Evolutionary conservation across 2,797 vertebrate genomes (phyloP).

Genomic region (Enteromius viviparus): DNA sequence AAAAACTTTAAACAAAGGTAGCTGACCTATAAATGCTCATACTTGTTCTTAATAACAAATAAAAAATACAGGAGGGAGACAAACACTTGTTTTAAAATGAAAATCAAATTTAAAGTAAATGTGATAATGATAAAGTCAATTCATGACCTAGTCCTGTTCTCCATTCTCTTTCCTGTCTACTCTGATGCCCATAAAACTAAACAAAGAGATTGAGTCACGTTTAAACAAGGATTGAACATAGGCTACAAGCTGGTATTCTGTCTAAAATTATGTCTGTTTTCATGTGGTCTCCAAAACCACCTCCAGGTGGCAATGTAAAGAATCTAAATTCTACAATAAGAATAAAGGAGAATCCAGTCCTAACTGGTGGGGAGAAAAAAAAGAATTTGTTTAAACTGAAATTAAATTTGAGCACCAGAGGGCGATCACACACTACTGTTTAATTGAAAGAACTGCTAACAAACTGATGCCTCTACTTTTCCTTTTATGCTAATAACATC

Average conservation of each 20-base stretch:
- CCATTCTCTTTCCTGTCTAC: not conserved
- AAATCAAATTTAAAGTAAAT: not conserved
- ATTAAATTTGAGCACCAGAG: constrained; percentile 59
- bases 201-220: not conserved
- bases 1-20: not conserved
- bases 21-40: not conserved
- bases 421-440: constrained; percentile 51
- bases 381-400: not conserved
- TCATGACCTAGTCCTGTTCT: not conserved
- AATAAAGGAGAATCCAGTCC: not conserved
- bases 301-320: not conserved
- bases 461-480: not conserved
- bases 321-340: constrained; percentile 15
- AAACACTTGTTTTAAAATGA: not conserved
- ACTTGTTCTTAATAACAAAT: not conserved
- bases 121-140: not conserved
- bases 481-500: not conserved
- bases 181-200: constrained; percentile 3
- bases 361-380: not conserved
- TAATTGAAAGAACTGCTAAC: not conserved
- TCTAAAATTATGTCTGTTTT: not conserved
- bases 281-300: not conserved
- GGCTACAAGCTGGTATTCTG: not conserved
- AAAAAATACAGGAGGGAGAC: not conserved
- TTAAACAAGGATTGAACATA: not conserved